Conservation (phyloP, 2,888 invertebrate genomes). For the Caenorhabditis imperialis region DNA sequence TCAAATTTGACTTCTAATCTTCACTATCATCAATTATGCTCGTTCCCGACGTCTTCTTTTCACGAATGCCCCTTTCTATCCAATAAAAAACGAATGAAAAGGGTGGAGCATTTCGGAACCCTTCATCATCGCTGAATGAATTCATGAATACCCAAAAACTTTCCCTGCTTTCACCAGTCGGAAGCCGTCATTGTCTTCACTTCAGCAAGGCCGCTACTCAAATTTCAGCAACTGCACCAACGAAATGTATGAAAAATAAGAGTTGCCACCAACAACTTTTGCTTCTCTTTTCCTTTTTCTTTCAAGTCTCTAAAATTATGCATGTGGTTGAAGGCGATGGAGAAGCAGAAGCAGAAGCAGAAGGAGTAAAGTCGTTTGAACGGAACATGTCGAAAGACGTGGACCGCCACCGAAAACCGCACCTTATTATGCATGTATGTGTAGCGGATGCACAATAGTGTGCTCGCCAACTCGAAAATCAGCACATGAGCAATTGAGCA, state of each 20-base stretch:
- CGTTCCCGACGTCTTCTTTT: constrained; percentile 13
- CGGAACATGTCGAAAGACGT: constrained; percentile 40
- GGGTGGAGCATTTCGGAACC: constrained; percentile 48
- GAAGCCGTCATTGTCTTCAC: constrained; percentile 42
- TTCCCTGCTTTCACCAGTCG: constrained; percentile 12
- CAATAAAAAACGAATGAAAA: constrained; percentile 10
- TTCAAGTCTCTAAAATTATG: constrained; percentile 44
- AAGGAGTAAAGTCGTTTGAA: constrained; percentile 50
- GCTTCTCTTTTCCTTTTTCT: constrained; percentile 5
- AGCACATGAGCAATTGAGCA: constrained; percentile 52
- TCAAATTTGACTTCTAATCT: background rate
- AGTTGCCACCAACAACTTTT: constrained; percentile 25
- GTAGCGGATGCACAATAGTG: constrained; percentile 49
- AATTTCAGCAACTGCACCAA: constrained; percentile 49
- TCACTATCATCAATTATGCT: constrained; percentile 15
- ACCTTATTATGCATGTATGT: constrained; percentile 58
- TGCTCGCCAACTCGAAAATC: constrained; percentile 40
- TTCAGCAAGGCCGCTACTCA: constrained; percentile 23
- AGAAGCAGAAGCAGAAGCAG: constrained; percentile 10
- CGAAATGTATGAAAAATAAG: constrained; percentile 52
- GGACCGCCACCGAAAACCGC: constrained; percentile 40
- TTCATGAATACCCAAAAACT: constrained; percentile 52
- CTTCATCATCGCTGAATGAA: constrained; percentile 43
- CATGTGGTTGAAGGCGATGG: constrained; percentile 41
- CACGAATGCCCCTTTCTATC: background rate